Conservation (phyloP, 2,797 vertebrate species). For the Melanotaenia nigrans region DNA sequence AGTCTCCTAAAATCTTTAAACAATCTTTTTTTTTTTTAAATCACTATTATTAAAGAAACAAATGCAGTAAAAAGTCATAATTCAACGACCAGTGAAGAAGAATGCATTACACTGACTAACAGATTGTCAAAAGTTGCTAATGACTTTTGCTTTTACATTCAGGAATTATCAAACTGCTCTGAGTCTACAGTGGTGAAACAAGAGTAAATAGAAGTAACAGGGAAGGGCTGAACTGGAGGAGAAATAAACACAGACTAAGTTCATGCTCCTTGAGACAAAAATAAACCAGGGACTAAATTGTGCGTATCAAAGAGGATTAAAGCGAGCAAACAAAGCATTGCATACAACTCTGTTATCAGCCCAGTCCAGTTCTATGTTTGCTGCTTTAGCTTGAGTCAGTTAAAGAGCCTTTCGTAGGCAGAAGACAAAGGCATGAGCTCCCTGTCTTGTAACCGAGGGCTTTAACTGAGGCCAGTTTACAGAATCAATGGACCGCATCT, state of each 20-base stretch:
- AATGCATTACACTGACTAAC: background rate
- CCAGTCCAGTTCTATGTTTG: conserved; percentile 62
- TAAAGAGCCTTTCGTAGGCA: conserved; percentile 54
- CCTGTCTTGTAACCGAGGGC: conserved; percentile 48
- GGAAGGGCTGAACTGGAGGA: conserved; percentile 10
- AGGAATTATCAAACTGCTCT: background rate
- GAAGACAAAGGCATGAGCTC: conserved; percentile 59
- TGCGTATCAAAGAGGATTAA: conserved; percentile 53
- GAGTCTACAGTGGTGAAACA: background rate
- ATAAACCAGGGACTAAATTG: conserved; percentile 37
- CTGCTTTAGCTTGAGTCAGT: conserved; percentile 61
- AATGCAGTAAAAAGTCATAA: background rate
- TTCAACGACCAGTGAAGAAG: background rate
- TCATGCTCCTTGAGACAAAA: conserved; percentile 43
- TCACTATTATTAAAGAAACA: no score
- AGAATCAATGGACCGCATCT: conserved; percentile 38
- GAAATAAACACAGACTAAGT: conserved; percentile 25
- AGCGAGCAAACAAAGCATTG: conserved; percentile 51
- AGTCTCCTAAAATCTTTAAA: no score
- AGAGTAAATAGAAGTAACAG: background rate
- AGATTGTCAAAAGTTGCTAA: background rate
- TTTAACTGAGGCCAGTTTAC: conserved; percentile 66
- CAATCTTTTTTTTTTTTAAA: no score
- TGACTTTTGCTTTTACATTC: background rate
- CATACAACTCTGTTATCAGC: conserved; percentile 67